Evolutionary conservation across 2,888 invertebrate genomes (phyloP), one percentile per base, ranked within the genome.

Genomic region (Drosophila mercatorum): DNA sequence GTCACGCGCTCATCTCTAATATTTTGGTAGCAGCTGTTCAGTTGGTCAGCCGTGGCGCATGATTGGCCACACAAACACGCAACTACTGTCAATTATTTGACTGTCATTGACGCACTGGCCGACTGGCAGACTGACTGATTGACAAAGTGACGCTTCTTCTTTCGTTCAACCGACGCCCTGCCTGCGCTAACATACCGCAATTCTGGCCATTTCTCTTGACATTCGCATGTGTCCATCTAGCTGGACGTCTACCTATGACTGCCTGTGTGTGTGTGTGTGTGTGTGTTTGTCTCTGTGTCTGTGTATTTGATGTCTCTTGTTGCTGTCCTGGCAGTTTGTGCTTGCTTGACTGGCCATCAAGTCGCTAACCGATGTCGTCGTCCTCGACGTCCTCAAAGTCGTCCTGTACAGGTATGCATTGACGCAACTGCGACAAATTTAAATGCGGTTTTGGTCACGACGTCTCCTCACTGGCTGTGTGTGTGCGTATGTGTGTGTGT

Each of bases 81-180:
- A 91, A 91, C 90, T 90, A 86, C 89, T 91, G 90, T 90, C 89
- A 91, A 90, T 91, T 90, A 87, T 89, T 87, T 87, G 82, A 89
- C 90, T 89, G 86, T 79, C 90, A 90, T 74, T 87, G 90, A 81
- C 84, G 86, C 88, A 89, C 73, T 84, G 90, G 49, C 88, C 72
- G 88, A 61, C 80, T 72, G 49, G 31, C 49, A 12, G 52, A 47
- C 36, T 34, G 52, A 22, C 52, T 34, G 52, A 38, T 52, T 34
- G 81, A 83, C 81, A 75, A 78, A 75, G 66, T 78, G 81, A 77
- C 83, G 73, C 36, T 36, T 12, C 53, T 58, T 63, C 55, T 62
- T 55, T 55, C 44, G 22, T 11, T n/a, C 31, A 10, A 40, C 38
- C 36, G n/a, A 22, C 26, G 12, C n/a, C 47, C 47, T 52, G 17